Percentiles rank a stretch among this genome's conserved stretches.
These are phyloP conservation scores for Heliocidaris tuberculata DNA, from an alignment of 35 echinoderm and acorn worm genomes.

Conservation along the genomic window DNA sequence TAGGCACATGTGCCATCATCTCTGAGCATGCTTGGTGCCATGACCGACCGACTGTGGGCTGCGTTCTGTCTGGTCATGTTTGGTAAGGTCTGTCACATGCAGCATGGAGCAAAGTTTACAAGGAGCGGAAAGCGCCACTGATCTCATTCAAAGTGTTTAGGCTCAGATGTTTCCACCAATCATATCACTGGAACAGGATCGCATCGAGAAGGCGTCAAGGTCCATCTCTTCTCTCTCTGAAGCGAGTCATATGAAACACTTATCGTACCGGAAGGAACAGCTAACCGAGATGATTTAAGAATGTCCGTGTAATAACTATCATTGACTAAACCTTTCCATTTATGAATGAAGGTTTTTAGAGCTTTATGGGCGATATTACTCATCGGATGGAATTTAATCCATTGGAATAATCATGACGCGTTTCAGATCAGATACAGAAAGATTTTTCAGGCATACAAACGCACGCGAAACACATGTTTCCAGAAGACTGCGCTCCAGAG, in stretches of 20 bases:
- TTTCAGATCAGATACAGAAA: neutral
- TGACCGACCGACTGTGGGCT: neutral
- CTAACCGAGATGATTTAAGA: neutral
- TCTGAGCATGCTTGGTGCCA: no score
- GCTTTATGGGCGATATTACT: neutral
- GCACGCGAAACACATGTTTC: neutral
- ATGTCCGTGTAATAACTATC: neutral
- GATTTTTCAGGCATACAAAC: neutral
- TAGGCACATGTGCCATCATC: no score
- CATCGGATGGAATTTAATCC: neutral
- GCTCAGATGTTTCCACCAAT: neutral
- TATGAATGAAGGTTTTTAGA: neutral
- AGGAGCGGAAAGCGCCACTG: neutral
- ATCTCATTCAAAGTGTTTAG: conserved; percentile 12
- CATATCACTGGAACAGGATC: neutral
- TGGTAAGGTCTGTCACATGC: neutral
- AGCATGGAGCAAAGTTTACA: neutral
- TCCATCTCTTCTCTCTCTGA: neutral
- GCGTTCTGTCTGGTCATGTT: neutral
- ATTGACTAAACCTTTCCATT: neutral
- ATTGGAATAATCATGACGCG: neutral
- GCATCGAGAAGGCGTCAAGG: neutral
- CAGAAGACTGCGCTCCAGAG: neutral
- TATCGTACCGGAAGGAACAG: neutral
- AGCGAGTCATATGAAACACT: neutral